A percentile compares a stretch with the other conserved stretches of the same genome.
Conservation (phyloP, 2,113 vertebrate genomes). For the Varanus salvator region DNA sequence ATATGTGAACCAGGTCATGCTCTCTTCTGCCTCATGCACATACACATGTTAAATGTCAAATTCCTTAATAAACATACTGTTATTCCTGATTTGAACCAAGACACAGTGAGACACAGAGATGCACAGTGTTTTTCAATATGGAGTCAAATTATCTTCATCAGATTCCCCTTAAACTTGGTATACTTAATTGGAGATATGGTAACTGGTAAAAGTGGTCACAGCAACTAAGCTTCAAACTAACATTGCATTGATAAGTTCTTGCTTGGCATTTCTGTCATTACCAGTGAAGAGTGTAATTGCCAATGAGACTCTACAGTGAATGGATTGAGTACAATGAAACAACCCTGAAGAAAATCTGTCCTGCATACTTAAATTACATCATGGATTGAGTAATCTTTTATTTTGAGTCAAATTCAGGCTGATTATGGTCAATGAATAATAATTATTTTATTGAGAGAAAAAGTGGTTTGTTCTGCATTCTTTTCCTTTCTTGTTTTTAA, state of each 20-base stretch:
- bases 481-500: conserved; percentile 54
- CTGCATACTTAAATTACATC: conserved; percentile 28
- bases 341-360: conserved; percentile 33
- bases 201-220: conserved; percentile 16
- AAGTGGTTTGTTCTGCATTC: conserved; percentile 46
- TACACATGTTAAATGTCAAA: conserved; percentile 12
- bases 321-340: conserved; percentile 34
- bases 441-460: conserved; percentile 38
- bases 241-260: conserved; percentile 7
- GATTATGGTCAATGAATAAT: conserved; percentile 42
- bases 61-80: conserved; percentile 25
- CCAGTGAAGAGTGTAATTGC: conserved; percentile 39
- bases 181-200: conserved; percentile 34
- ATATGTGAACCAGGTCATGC: too few relatives aligned
- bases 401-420: conserved; percentile 38
- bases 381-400: conserved; percentile 36
- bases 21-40: neutral
- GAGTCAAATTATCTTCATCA: neutral
- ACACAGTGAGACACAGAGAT: neutral
- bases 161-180: neutral
- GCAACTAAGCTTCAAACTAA: conserved; percentile 29
- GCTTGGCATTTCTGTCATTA: conserved; percentile 1
- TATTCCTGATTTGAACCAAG: conserved; percentile 14
- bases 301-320: conserved; percentile 34
- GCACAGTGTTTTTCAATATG: neutral